Evolutionary conservation across 2,113 vertebrate genomes (phyloP).

Genomic region (Ctenomys sociabilis): DNA sequence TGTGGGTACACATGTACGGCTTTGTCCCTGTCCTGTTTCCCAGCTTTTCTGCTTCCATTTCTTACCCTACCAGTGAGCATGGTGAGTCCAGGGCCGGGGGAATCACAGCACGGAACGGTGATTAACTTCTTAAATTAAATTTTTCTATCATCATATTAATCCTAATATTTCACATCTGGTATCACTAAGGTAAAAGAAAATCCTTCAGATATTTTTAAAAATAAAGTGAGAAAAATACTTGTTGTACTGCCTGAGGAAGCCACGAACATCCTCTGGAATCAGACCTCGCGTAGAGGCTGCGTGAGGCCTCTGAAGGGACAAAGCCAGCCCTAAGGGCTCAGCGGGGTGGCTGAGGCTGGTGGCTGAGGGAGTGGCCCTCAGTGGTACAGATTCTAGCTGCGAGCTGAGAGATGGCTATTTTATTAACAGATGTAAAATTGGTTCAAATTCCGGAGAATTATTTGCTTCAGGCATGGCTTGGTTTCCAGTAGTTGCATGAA

Average conservation of each 20-base stretch:
- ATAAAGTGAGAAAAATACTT: background rate
- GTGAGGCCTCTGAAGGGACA: background rate
- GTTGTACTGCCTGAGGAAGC: background rate
- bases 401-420: background rate
- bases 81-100: background rate
- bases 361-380: background rate
- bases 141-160: background rate
- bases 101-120: background rate
- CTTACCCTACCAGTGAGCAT: background rate
- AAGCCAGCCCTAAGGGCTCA: background rate
- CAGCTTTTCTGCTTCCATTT: background rate
- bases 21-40: too few species aligned
- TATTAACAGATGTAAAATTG: background rate
- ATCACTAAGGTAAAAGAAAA: background rate
- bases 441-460: conserved; percentile 44
- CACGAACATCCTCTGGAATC: background rate
- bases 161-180: background rate
- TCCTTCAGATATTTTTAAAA: background rate
- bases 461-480: conserved; percentile 17
- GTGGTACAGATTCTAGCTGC: background rate
- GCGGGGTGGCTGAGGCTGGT: background rate
- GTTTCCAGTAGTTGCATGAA: conserved; percentile 20
- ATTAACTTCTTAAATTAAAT: background rate
- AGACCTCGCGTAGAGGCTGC: background rate
- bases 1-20: too few species aligned